Conservation (phyloP, 2,888 invertebrate genomes). For the Penaeus monodon region DNA sequence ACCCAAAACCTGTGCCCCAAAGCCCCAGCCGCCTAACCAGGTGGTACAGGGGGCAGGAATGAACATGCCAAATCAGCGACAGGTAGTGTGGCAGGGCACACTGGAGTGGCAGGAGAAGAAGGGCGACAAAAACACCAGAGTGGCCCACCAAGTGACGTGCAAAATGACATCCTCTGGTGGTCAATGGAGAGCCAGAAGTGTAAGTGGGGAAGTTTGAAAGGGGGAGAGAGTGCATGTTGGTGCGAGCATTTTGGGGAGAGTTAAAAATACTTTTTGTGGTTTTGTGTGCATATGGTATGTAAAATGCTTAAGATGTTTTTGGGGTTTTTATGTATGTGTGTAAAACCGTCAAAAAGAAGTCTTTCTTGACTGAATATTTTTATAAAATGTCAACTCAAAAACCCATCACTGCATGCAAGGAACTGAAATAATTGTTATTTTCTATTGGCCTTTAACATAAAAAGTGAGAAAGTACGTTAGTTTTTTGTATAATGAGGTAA, state of each 20-base stretch:
- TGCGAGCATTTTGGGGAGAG: no score
- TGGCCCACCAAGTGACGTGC: conserved; percentile 80
- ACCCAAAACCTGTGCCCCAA: neutral
- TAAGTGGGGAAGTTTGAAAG: conserved; percentile 70
- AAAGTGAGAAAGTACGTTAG: no score
- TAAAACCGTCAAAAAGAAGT: no score
- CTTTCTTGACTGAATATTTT: no score
- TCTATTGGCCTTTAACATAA: no score
- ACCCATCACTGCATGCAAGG: no score
- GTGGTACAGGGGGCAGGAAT: conserved; percentile 25
- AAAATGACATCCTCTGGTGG: conserved; percentile 77
- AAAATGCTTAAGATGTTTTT: neutral
- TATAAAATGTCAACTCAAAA: no score
- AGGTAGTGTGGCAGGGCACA: conserved; percentile 83
- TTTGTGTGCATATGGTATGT: neutral
- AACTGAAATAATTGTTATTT: no score
- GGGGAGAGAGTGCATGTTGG: neutral
- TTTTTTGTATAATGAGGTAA: no score
- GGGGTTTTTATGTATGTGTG: neutral
- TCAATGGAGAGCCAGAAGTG: conserved; percentile 91
- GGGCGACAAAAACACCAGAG: conserved; percentile 81
- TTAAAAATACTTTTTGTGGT: no score
- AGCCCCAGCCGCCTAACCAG: neutral
- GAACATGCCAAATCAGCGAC: conserved; percentile 71
- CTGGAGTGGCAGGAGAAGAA: conserved; percentile 95